Percentiles rank a stretch among this genome's conserved stretches.
phyloP scores from a whole-genome alignment of 2,113 vertebrate genomes.

The Pterocles gutturalis region DNA sequence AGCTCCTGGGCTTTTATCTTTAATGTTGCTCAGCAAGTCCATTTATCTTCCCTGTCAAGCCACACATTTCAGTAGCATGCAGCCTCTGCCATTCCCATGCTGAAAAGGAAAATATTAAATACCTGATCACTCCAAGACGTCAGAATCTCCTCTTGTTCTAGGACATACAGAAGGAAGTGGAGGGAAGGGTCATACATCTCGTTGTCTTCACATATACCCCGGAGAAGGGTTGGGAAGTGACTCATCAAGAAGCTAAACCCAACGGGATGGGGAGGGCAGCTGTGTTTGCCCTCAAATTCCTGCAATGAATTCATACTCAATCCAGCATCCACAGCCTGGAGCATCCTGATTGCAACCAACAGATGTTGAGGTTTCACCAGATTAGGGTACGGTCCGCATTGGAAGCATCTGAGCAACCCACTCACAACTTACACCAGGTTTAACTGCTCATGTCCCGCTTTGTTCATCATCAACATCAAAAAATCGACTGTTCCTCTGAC shows the following conservation, averaged over 20 bases:
- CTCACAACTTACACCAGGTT: not conserved
- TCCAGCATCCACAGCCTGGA: not conserved
- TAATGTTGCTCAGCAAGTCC: not conserved
- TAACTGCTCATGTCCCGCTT: not conserved
- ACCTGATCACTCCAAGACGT: not conserved
- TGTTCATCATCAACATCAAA: not conserved
- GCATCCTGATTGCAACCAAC: not conserved
- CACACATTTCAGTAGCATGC: not conserved
- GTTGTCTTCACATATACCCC: not conserved
- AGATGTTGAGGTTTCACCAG: not conserved
- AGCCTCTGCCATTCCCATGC: not conserved
- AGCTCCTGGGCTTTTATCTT: not conserved
- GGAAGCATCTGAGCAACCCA: not conserved
- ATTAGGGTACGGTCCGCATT: not conserved
- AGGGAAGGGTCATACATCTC: not conserved
- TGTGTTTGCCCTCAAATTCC: not conserved
- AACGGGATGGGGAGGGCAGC: not conserved
- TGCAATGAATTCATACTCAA: not conserved
- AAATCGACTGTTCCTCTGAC: not conserved
- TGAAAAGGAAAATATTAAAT: not conserved
- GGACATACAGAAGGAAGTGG: not conserved
- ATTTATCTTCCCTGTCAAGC: constrained; percentile 29
- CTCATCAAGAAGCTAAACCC: not conserved
- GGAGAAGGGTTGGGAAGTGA: not conserved
- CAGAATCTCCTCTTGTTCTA: not conserved